phyloP scores from a whole-genome alignment of 2,888 invertebrate species.

The Eulithis prunata region DNA sequence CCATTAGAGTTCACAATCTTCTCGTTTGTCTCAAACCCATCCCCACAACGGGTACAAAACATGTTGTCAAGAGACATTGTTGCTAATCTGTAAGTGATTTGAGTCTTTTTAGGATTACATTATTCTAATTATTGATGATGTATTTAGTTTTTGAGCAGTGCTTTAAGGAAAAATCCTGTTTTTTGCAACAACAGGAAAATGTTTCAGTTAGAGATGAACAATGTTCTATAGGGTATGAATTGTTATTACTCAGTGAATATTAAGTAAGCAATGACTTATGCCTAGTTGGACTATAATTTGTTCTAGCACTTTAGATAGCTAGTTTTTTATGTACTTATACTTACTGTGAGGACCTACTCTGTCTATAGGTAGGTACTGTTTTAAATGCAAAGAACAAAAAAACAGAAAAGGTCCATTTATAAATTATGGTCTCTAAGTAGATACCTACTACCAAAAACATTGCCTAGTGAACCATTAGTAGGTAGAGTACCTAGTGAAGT shows the following conservation, averaged over 20 bases:
- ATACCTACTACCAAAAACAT: no score
- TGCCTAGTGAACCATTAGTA: no score
- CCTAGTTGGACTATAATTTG: no score
- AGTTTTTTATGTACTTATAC: no score
- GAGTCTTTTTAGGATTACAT: not conserved
- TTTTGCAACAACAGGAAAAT: constrained; percentile 35
- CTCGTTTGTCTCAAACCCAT: constrained; percentile 98
- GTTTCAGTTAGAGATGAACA: constrained; percentile 17
- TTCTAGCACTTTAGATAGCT: no score
- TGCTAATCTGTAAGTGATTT: constrained; percentile 60
- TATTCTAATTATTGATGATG: not conserved
- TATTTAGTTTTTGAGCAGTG: constrained; percentile 15
- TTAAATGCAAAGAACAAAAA: no score
- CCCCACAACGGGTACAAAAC: constrained; percentile 97
- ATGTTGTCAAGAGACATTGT: constrained; percentile 95
- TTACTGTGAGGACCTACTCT: no score
- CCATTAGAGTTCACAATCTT: constrained; percentile 99
- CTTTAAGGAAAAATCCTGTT: constrained; percentile 31
- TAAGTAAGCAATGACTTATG: not conserved
- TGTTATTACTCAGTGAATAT: constrained; percentile 6
- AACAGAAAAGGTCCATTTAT: no score
- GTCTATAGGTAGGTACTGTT: no score
- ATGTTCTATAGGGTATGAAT: constrained; percentile 11
- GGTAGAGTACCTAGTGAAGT: not conserved
- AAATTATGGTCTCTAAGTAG: no score